These are phyloP conservation scores for Galerucella nymphaeae DNA, from an alignment of 2,888 invertebrate genomes.

Conservation along the genomic window DNA sequence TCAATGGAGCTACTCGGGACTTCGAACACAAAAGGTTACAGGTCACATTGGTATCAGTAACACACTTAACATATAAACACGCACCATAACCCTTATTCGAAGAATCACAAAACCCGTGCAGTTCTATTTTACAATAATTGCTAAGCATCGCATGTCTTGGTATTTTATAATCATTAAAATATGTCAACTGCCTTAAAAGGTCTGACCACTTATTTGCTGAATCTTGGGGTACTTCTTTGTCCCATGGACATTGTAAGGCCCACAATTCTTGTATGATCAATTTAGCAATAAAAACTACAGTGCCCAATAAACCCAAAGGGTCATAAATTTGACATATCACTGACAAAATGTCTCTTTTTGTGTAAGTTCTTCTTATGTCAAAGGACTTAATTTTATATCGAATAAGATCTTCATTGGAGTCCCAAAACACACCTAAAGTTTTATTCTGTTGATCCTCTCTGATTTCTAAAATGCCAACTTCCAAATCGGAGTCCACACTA, in stretches of 20 bases:
- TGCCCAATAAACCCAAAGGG: background rate
- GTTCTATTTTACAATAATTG: no score
- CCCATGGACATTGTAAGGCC: background rate
- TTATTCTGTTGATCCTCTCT: conserved; percentile 27
- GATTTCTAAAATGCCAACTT: conserved; percentile 29
- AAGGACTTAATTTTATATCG: background rate
- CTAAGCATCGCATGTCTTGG: no score
- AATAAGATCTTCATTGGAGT: conserved; percentile 14
- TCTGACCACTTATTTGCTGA: background rate
- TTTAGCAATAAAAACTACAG: background rate
- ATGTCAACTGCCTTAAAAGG: no score
- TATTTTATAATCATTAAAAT: no score
- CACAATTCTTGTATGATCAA: background rate
- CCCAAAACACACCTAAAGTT: conserved; percentile 17
- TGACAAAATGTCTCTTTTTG: background rate
- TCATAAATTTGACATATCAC: background rate
- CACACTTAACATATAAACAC: background rate
- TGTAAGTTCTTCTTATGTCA: background rate
- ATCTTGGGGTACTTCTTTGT: background rate
- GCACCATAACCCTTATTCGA: background rate
- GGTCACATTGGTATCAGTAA: background rate
- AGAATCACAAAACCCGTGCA: background rate
- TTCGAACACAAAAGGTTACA: background rate
- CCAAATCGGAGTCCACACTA: no score
- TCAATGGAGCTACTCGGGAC: background rate